phyloP scores from a whole-genome alignment of 2,113 vertebrate genomes.

The Zonotrichia leucophrys region DNA sequence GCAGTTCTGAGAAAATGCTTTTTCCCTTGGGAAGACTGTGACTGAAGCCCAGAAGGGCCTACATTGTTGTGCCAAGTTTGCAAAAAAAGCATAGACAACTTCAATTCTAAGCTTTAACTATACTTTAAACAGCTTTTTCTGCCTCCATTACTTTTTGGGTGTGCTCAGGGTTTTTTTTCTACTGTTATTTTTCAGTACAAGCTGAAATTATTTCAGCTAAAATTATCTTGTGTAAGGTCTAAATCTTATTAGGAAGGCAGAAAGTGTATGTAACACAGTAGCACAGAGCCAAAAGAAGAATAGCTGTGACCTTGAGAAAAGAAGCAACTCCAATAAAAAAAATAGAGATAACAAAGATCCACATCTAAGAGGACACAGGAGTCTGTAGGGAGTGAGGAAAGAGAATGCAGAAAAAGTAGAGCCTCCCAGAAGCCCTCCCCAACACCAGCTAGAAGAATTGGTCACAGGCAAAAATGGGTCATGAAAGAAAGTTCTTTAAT shows the following conservation, averaged over 20 bases:
- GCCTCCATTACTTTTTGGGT: background rate
- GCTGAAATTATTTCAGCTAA: background rate
- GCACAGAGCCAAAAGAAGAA: background rate
- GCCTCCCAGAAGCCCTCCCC: background rate
- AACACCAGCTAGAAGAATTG: background rate
- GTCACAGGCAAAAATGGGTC: background rate
- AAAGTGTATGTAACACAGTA: background rate
- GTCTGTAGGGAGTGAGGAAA: background rate
- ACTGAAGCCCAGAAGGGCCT: background rate
- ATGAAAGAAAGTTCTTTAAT: background rate
- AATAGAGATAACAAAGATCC: background rate
- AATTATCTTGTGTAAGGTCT: background rate
- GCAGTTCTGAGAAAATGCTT: background rate
- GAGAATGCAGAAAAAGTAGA: background rate
- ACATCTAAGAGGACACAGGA: background rate
- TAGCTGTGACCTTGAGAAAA: background rate
- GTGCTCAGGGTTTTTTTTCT: background rate
- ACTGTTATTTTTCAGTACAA: background rate
- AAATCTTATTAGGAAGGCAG: background rate
- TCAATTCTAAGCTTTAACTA: background rate
- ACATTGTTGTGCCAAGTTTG: background rate
- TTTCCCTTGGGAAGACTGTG: background rate
- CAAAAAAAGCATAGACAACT: background rate
- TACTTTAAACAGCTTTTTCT: background rate
- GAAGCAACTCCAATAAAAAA: background rate